phyloP scores from a whole-genome alignment of 2,113 vertebrate species.

The Cyprinodon brontotheroides region DNA sequence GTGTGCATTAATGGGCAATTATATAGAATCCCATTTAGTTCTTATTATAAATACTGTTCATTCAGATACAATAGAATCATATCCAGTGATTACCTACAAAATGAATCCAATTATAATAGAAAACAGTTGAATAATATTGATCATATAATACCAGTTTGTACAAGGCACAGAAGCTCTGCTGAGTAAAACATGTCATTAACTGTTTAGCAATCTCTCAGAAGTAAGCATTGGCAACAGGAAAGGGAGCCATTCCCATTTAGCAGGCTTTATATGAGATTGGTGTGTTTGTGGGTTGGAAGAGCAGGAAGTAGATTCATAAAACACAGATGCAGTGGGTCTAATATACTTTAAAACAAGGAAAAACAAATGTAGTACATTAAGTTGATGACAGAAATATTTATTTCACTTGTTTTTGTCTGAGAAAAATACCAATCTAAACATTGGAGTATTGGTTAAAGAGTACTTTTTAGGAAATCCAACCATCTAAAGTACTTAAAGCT shows the following conservation, averaged over 20 bases:
- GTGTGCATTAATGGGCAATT: neutral
- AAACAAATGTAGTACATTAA: neutral
- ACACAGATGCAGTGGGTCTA: too few relatives aligned
- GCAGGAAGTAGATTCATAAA: neutral
- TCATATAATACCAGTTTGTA: too few relatives aligned
- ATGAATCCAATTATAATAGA: neutral
- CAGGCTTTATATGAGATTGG: too few relatives aligned
- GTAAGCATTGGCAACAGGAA: too few relatives aligned
- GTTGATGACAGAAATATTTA: neutral
- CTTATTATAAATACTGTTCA: neutral
- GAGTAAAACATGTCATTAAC: neutral
- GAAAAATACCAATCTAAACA: neutral
- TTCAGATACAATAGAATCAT: neutral
- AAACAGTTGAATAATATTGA: neutral
- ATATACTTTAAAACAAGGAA: neutral
- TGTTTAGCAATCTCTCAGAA: neutral
- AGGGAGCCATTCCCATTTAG: too few relatives aligned
- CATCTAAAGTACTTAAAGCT: neutral
- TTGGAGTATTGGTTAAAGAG: neutral
- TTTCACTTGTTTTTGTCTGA: neutral
- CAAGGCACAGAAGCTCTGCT: too few relatives aligned
- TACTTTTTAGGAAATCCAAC: neutral
- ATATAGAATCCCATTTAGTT: neutral
- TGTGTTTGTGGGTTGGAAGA: too few relatives aligned
- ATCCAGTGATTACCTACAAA: neutral